Conservation (phyloP, 2,113 vertebrate genomes). For the Pteropus alecto region DNA sequence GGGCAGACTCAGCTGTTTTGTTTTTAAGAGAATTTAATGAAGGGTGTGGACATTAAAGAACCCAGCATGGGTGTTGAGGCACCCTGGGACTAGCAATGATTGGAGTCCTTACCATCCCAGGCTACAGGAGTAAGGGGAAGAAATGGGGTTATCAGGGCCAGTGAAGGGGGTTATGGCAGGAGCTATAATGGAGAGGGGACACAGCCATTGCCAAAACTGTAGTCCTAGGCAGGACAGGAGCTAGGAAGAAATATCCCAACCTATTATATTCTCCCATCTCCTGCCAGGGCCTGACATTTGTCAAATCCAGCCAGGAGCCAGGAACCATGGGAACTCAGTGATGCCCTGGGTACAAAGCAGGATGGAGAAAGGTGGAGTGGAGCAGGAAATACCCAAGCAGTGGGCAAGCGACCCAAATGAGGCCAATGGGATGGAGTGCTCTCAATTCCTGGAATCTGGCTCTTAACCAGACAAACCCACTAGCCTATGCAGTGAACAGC, state of each 20-base stretch:
- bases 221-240: background rate
- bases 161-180: background rate
- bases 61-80: background rate
- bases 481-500: background rate
- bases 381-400: background rate
- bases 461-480: background rate
- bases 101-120: background rate
- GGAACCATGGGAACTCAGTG: background rate
- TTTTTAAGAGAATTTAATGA: background rate
- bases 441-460: background rate
- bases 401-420: background rate
- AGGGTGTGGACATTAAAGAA: background rate
- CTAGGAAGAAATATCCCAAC: background rate
- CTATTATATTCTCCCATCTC: background rate
- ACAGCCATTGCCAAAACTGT: background rate
- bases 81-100: background rate
- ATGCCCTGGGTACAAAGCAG: background rate
- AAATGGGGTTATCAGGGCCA: background rate
- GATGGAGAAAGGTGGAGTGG: background rate
- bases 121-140: too few relatives aligned
- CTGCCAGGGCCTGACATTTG: background rate
- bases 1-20: background rate
- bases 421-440: background rate
- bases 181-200: fast-evolving
- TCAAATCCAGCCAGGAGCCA: background rate